phyloP scores from a whole-genome alignment of 2,888 invertebrate species.

The Torymus texanus region DNA sequence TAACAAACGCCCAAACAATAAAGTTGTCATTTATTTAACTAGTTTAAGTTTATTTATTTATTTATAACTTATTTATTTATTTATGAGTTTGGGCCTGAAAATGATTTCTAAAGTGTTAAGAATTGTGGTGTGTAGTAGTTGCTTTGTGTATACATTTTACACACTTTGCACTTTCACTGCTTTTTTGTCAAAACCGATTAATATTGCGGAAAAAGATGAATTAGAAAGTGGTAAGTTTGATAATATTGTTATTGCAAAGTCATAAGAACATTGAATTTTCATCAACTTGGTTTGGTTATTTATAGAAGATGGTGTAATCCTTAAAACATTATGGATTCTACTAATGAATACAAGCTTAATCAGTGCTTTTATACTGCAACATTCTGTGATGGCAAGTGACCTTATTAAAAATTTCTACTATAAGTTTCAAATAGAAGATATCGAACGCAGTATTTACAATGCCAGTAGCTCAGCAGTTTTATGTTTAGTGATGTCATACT shows the following conservation, averaged over 20 bases:
- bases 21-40: neutral
- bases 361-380: constrained; percentile 78
- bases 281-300: constrained; percentile 47
- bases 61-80: neutral
- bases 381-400: constrained; percentile 77
- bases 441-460: constrained; percentile 69
- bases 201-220: constrained; percentile 61
- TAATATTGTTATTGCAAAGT: neutral
- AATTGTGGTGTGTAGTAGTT: constrained; percentile 72
- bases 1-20: constrained; percentile 6
- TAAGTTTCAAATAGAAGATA: constrained; percentile 73
- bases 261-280: neutral
- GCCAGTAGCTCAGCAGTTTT: constrained; percentile 70
- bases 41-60: constrained; percentile 5
- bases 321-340: constrained; percentile 73
- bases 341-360: constrained; percentile 76
- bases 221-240: constrained; percentile 58
- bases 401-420: constrained; percentile 75
- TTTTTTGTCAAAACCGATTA: constrained; percentile 77
- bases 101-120: constrained; percentile 66
- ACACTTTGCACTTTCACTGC: constrained; percentile 77
- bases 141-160: constrained; percentile 77
- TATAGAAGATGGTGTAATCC: constrained; percentile 54
- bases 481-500: constrained; percentile 77
- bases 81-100: constrained; percentile 12